These are phyloP conservation scores for Schizaphis graminum DNA, from an alignment of 2,888 invertebrate genomes.

Conservation along the genomic window DNA sequence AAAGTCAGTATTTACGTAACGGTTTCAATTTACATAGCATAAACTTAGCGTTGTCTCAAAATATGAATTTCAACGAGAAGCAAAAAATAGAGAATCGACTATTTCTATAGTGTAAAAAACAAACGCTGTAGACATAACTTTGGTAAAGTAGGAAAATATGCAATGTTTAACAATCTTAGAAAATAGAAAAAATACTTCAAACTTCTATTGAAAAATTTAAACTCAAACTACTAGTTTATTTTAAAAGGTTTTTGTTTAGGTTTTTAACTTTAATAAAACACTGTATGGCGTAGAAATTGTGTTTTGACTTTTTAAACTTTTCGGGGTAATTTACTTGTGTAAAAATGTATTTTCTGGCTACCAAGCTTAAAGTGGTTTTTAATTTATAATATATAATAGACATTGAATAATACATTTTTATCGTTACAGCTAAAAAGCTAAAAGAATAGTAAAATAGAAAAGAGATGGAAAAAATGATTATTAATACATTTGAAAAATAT, in stretches of 20 bases:
- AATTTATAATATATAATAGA: neutral
- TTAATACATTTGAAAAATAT: neutral
- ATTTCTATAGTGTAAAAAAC: neutral
- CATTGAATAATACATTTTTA: neutral
- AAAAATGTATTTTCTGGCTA: neutral
- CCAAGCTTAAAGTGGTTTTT: constrained; percentile 35
- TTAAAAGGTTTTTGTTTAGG: neutral
- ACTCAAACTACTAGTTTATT: neutral
- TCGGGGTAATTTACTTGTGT: neutral
- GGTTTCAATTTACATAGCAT: constrained; percentile 48
- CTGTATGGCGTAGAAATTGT: neutral
- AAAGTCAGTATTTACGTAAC: neutral
- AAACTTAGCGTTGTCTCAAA: constrained; percentile 18
- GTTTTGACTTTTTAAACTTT: neutral
- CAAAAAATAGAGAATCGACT: neutral
- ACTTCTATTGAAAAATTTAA: constrained; percentile 45
- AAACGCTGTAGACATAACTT: neutral
- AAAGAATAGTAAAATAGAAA: neutral
- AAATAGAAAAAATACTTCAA: neutral
- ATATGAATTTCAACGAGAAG: neutral
- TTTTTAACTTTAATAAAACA: neutral
- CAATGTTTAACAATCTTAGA: neutral
- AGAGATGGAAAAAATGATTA: neutral
- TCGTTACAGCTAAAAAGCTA: neutral
- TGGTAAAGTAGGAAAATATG: neutral